Base-by-base conservation (phyloP, 2,888 invertebrate species). In the Ceratothoa steindachneri region DNA sequence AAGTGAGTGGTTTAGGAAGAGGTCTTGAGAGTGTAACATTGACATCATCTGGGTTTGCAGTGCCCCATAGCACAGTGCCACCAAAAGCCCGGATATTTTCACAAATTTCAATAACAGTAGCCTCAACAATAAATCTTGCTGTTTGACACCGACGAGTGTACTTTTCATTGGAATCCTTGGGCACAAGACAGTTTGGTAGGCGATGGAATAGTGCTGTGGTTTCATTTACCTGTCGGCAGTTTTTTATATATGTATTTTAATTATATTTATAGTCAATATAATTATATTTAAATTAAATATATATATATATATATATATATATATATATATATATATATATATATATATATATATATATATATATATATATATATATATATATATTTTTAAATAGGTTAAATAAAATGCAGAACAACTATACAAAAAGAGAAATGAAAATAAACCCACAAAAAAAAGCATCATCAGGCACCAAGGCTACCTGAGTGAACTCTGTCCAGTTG, bases 181-280 rank as follows among this genome's bases (percentile, higher is more conserved):
- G 87, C 41, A 87, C 82, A 77, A 91, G 86, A 81, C 90, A 90
- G 77, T 86, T 83, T n/a, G 91, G 91, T 77, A 90, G 87, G 71
- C 86, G 83, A 74, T 82, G 84, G 73, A 91, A 82, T 12, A 83
- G 82, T 30, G 90, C 81, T 77, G 84, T 84, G 67, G 82, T 82
- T 24, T 85, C 82, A 73, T 84, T 72, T 30, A 67, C 30, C 76
- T 76, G 65, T 15, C n/a, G n/a, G n/a, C n/a, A n/a, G n/a, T n/a
- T n/a, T n/a, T n/a, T n/a, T 64, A 24, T 22, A 64, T 22, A 1
- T 64, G 19, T 64, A 24, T n/a, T 64, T 12, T 64, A 22, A n/a
- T 12, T 64, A 64, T 22, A 64, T 0, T n/a, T 64, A n/a, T n/a
- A n/a, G 22, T 64, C 12, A n/a, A 64, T n/a, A 24, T 22, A 64